Evolutionary conservation across 2,797 vertebrate genomes (phyloP).

Genomic region (Triplophysa bombifrons): DNA sequence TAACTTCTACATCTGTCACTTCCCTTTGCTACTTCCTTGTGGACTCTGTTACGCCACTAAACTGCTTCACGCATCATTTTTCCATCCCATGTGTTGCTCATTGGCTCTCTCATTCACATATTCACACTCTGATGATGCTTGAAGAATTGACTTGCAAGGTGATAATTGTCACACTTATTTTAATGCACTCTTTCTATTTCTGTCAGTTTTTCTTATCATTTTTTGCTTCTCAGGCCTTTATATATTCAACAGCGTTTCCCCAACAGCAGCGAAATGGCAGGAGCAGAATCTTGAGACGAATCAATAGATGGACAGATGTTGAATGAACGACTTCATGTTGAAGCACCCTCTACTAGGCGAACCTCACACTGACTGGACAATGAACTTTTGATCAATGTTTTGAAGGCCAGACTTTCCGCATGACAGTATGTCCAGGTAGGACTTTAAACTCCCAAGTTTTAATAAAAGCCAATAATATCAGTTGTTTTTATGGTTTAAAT

Average conservation of each 20-base stretch:
- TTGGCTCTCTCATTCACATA: neutral
- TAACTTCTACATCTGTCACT: constrained; percentile 11
- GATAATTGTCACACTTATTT: constrained; percentile 20
- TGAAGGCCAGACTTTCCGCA: constrained; percentile 79
- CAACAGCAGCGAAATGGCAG: constrained; percentile 69
- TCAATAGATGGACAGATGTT: constrained; percentile 70
- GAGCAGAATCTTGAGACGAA: constrained; percentile 80
- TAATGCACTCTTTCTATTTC: too few species aligned
- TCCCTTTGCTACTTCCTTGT: constrained; percentile 37
- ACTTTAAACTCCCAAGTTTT: neutral
- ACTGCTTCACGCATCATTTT: constrained; percentile 12
- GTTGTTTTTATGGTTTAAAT: neutral
- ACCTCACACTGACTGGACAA: constrained; percentile 62
- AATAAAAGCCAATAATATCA: neutral
- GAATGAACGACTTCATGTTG: constrained; percentile 69
- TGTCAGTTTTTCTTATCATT: neutral
- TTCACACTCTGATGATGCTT: constrained; percentile 4
- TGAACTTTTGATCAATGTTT: constrained; percentile 76
- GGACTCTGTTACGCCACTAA: constrained; percentile 25
- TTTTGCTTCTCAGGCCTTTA: constrained; percentile 66
- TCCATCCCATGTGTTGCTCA: constrained; percentile 2
- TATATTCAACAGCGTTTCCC: constrained; percentile 77
- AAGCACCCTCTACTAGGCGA: constrained; percentile 68
- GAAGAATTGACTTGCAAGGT: constrained; percentile 8
- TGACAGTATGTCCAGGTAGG: neutral